Percentiles rank a stretch among this genome's conserved stretches.
phyloP scores from a whole-genome alignment of 2,113 vertebrate genomes.

The Brevimyrus niger region DNA sequence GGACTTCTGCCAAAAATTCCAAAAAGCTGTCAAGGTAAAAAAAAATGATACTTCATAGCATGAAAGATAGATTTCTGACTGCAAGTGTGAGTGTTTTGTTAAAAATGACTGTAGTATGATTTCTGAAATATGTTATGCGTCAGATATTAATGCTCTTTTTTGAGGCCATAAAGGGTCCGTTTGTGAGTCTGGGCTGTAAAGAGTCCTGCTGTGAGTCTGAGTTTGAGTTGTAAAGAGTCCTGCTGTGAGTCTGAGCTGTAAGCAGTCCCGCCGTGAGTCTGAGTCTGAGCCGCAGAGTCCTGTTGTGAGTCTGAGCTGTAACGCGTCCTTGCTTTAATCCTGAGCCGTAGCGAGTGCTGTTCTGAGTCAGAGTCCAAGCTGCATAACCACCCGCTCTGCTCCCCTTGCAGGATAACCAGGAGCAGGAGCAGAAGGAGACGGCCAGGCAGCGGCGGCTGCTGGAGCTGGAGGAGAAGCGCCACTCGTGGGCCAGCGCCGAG shows the following conservation, averaged over 20 bases:
- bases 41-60: background rate
- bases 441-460: constrained; percentile 56
- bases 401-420: constrained; percentile 70
- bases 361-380: background rate
- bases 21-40: constrained; percentile 71
- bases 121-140: background rate
- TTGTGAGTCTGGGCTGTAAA: background rate
- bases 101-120: background rate
- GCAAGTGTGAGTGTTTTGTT: background rate
- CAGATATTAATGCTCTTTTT: background rate
- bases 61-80: background rate
- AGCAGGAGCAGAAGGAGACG: constrained; percentile 67
- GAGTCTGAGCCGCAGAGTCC: no score
- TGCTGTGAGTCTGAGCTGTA: no score
- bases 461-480: constrained; percentile 73
- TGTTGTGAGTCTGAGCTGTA: background rate
- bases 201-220: background rate
- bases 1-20: constrained; percentile 71
- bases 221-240: background rate
- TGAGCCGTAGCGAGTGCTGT: background rate
- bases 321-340: background rate
- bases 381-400: background rate
- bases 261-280: background rate
- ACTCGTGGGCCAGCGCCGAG: constrained; percentile 62
- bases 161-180: background rate